Conservation (phyloP, 2,113 vertebrate genomes). For the Alexandromys fortis region DNA sequence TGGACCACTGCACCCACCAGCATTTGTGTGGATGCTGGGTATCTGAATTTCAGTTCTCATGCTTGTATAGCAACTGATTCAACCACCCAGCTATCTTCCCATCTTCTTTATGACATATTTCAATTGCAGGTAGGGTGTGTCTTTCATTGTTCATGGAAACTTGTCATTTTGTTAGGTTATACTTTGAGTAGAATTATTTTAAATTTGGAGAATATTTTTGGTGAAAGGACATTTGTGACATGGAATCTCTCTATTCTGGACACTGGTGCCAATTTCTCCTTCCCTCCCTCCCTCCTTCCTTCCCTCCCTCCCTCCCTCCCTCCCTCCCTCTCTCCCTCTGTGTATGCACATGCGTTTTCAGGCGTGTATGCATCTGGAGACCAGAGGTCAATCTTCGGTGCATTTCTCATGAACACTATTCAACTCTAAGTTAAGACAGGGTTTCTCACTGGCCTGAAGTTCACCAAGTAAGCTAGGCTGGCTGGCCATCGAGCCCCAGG, state of each 20-base stretch:
- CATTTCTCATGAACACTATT: neutral
- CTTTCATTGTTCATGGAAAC: neutral
- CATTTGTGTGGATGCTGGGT: neutral
- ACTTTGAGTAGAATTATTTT: neutral
- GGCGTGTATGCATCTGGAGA: neutral
- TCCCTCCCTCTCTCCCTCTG: too few relatives aligned
- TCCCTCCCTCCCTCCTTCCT: too few relatives aligned
- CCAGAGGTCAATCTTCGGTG: neutral
- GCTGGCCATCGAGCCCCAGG: neutral
- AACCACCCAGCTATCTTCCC: too few relatives aligned
- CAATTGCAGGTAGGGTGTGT: neutral
- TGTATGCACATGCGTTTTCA: neutral
- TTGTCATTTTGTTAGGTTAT: neutral
- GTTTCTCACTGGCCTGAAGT: neutral
- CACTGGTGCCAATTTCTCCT: too few relatives aligned
- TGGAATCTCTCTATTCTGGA: neutral
- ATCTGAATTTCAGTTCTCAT: neutral
- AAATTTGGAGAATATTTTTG: neutral
- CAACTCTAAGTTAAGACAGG: neutral
- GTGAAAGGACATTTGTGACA: neutral
- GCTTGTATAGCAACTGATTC: neutral
- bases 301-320: fast-evolving
- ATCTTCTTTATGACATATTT: neutral
- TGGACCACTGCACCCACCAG: too few relatives aligned
- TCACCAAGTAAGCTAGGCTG: neutral